Percentiles rank a stretch among this genome's conserved stretches.
These are phyloP conservation scores for Mya arenaria DNA, from an alignment of 1,140 invertebrate genomes.

Conservation along the genomic window DNA sequence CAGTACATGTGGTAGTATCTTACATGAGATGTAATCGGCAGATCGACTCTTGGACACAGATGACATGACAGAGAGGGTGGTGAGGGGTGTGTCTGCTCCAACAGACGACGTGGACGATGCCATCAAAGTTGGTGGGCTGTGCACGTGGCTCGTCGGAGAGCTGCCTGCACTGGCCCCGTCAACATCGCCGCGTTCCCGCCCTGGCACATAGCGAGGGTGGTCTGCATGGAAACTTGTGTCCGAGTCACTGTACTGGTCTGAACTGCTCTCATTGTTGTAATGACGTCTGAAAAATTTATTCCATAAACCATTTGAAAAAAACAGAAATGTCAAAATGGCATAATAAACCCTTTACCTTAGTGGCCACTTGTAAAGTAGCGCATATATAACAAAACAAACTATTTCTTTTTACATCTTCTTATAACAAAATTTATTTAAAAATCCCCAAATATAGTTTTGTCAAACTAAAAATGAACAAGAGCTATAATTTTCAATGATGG, in stretches of 20 bases:
- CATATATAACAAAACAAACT: no score
- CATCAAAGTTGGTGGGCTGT: conserved; percentile 54
- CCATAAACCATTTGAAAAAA: no score
- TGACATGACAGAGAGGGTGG: neutral
- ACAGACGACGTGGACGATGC: conserved; percentile 40
- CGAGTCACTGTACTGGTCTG: conserved; percentile 65
- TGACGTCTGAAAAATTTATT: no score
- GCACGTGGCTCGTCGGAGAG: conserved; percentile 53
- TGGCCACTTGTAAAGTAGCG: no score
- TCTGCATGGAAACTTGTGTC: conserved; percentile 58
- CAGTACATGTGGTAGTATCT: no score
- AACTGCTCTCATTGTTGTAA: conserved; percentile 64
- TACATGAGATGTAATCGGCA: conserved; percentile 47
- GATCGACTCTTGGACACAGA: conserved; percentile 47
- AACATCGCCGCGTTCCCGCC: conserved; percentile 33
- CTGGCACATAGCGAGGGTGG: conserved; percentile 32
- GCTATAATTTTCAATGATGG: no score
- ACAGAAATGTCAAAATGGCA: no score
- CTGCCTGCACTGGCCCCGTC: conserved; percentile 60
- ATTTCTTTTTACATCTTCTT: no score
- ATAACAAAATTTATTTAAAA: no score
- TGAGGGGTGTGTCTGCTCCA: neutral
- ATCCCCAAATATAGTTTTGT: no score
- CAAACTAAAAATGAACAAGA: no score
- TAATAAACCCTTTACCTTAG: no score